Conservation (phyloP, 2,888 invertebrate species). For the Hirtodrosophila confusa region DNA sequence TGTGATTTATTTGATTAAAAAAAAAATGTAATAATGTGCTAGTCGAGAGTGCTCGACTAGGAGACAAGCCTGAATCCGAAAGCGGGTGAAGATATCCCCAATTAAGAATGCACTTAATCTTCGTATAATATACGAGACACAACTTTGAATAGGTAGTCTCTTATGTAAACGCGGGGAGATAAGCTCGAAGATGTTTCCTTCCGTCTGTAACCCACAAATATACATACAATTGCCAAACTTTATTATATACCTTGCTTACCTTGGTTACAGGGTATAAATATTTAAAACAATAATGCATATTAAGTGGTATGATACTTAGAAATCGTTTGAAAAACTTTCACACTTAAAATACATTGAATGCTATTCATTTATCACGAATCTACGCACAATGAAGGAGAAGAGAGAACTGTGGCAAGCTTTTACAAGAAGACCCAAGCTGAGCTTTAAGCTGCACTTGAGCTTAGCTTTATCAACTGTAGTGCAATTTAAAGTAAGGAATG, state of each 20-base stretch:
- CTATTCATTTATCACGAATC: neutral
- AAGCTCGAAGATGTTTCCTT: no score
- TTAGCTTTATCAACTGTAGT: slow-evolving; percentile 55
- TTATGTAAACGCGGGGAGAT: no score
- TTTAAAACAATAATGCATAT: neutral
- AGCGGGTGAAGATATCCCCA: no score
- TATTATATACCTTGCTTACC: neutral
- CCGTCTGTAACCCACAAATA: no score
- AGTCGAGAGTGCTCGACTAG: no score
- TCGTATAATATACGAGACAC: no score
- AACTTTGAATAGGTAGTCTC: no score
- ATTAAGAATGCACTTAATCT: no score
- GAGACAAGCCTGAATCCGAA: no score
- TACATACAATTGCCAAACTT: no score
- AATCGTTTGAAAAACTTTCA: slow-evolving; percentile 3
- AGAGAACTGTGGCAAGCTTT: slow-evolving; percentile 10
- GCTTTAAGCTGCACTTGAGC: slow-evolving; percentile 58
- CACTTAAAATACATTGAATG: slow-evolving; percentile 6
- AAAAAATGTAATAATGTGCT: no score
- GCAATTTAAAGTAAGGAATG: slow-evolving; percentile 4
- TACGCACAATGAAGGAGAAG: neutral
- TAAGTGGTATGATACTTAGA: neutral
- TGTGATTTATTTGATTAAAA: no score
- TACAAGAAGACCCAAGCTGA: slow-evolving; percentile 14
- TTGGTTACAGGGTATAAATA: slow-evolving; percentile 13